Evolutionary conservation across 1,140 invertebrate genomes (phyloP), one percentile per base, ranked within the genome.

Genomic region (Sarcophaga peregrina): DNA sequence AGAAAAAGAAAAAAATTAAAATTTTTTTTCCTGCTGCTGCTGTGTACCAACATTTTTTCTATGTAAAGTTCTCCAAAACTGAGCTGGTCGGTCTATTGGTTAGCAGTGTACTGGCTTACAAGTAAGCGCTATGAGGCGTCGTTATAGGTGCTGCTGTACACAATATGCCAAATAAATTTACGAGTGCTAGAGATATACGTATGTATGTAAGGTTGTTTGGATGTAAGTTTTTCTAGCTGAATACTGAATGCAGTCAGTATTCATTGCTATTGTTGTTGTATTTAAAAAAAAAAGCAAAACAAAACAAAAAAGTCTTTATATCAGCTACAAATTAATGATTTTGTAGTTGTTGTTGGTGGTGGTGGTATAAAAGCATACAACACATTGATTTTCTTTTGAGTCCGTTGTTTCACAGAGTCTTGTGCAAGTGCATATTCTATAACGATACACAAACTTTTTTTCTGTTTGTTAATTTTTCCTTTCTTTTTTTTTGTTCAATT

Each of bases 341-440:
- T 82, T 50, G 47, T 37, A 48, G 50, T 82, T 81, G 78, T 46
- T 73, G 81, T 62, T 76, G 85, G 85, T 52, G 75, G 48, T 85
- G 80, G 87, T 85, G 88, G 87, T 90, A 90, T 90, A 90, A 90
- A 90, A 87, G 88, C 88, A 85, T 88, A 86, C 87, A 85, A 89
- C 88, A 85, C 87, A 85, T 87, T 86, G 88, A 87, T 88, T 90
- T 90, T 89, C 88, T 89, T 90, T 90, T 88, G 88, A 90, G 88
- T 90, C 83, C 86, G 87, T 88, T 85, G 87, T 87, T 87, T 86
- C 86, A 87, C 87, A 89, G 88, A 88, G 87, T 88, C 86, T 87
- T 83, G 88, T 89, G 87, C 86, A 87, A 88, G 88, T 88, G 88
- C 87, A 86, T 85, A 85, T 84, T 83, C 48, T 74, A 50, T 47